phyloP scores from a whole-genome alignment of 1,140 invertebrate genomes.

The Leptonema lineaticorne region DNA sequence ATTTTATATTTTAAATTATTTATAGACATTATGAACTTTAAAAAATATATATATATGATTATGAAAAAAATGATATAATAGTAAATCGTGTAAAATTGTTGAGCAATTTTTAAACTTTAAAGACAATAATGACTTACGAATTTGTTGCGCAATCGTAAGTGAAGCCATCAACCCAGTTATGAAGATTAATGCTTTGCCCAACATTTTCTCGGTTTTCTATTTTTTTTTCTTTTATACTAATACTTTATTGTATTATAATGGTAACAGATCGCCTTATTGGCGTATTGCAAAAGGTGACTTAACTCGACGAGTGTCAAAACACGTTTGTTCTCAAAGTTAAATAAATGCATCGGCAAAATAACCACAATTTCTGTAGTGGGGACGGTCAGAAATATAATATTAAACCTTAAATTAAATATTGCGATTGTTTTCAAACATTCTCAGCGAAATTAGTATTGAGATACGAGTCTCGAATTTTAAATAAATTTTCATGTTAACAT shows the following conservation, averaged over 20 bases:
- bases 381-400: background rate
- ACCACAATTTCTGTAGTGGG: background rate
- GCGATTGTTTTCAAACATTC: too few relatives aligned
- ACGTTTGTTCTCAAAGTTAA: constrained; percentile 2
- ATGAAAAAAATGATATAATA: too few relatives aligned
- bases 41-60: too few relatives aligned
- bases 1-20: background rate
- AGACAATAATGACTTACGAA: background rate
- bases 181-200: background rate
- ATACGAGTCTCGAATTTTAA: too few relatives aligned
- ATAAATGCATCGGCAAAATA: constrained; percentile 1
- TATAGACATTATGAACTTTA: too few relatives aligned
- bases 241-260: too few relatives aligned
- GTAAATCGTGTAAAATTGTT: too few relatives aligned
- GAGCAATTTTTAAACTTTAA: too few relatives aligned
- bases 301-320: constrained; percentile 9
- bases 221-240: too few relatives aligned
- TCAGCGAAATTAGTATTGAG: too few relatives aligned
- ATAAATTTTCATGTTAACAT: background rate
- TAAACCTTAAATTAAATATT: background rate
- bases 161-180: background rate
- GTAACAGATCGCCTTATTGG: background rate
- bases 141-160: background rate
- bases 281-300: background rate
- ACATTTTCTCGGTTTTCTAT: background rate